Base-by-base conservation (phyloP, 2,888 invertebrate genomes). In the Teinopalpus imperialis region DNA sequence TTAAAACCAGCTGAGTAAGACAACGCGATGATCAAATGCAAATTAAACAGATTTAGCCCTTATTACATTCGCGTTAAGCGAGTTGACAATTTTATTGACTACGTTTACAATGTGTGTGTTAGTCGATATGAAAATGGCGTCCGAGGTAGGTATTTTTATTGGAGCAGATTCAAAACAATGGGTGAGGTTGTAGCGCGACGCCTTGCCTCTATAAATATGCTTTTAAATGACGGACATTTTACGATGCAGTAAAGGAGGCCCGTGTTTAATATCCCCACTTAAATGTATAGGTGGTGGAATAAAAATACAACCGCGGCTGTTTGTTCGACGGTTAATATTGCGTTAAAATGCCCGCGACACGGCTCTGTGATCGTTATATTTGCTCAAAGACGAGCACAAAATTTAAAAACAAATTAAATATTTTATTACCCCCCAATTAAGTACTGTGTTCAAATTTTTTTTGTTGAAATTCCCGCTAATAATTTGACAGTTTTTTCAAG, bases 401-500 rank as follows among this genome's bases (percentile, higher is more conserved):
- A n/a, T n/a, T n/a, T n/a, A n/a, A n/a, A n/a, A n/a, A n/a, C n/a
- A n/a, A n/a, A n/a, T n/a, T n/a, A n/a, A n/a, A n/a, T n/a, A n/a
- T n/a, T n/a, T n/a, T n/a, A n/a, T n/a, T n/a, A n/a, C n/a, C n/a
- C n/a, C n/a, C n/a, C n/a, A n/a, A n/a, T n/a, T n/a, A n/a, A n/a
- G n/a, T n/a, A n/a, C n/a, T n/a, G n/a, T n/a, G n/a, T n/a, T n/a
- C n/a, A n/a, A n/a, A n/a, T n/a, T n/a, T n/a, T n/a, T n/a, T n/a
- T n/a, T n/a, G n/a, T n/a, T n/a, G n/a, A n/a, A n/a, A n/a, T n/a
- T n/a, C n/a, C n/a, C n/a, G n/a, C n/a, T n/a, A 59, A 54, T 57
- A 60, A 59, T 49, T 56, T 57, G 54, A 40, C 55, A 51, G 2
- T 31, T 56, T 63, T 74, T 69, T 61, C 71, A 77, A 74, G 56